phyloP scores from a whole-genome alignment of 2,888 invertebrate genomes.

The Leptopilina myrica region DNA sequence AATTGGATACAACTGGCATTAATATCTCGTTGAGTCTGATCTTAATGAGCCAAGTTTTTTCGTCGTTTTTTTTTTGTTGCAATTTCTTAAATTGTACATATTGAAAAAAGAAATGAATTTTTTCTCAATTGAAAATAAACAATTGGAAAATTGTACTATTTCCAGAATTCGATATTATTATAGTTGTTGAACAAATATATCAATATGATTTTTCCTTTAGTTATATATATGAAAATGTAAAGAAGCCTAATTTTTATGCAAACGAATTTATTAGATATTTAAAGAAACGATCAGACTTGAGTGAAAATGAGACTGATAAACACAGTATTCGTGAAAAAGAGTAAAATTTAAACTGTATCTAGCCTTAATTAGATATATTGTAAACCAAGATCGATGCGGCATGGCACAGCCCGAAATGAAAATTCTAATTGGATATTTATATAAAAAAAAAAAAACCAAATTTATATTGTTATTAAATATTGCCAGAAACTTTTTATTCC shows the following conservation, averaged over 20 bases:
- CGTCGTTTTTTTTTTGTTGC: too few relatives aligned
- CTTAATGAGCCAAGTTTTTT: slow-evolving; percentile 40
- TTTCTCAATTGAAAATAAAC: not conserved
- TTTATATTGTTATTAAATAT: not conserved
- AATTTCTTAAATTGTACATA: not conserved
- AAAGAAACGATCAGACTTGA: slow-evolving; percentile 52
- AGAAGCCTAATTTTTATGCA: slow-evolving; percentile 38
- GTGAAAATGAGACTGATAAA: slow-evolving; percentile 74
- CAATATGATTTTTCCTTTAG: slow-evolving; percentile 35
- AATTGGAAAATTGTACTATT: not conserved
- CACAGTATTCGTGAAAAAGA: slow-evolving; percentile 74
- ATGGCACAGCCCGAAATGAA: slow-evolving; percentile 55
- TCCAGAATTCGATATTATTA: slow-evolving; percentile 17
- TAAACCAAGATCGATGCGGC: slow-evolving; percentile 31
- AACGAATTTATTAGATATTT: slow-evolving; percentile 31
- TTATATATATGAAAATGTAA: not conserved
- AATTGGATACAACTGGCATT: slow-evolving; percentile 75
- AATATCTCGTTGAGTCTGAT: slow-evolving; percentile 60
- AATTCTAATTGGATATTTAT: slow-evolving; percentile 71
- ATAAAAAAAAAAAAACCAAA: slow-evolving; percentile 43
- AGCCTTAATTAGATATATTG: slow-evolving; percentile 69
- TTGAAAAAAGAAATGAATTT: not conserved
- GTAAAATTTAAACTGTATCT: slow-evolving; percentile 61
- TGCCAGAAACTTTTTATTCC: slow-evolving; percentile 5
- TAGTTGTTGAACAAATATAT: slow-evolving; percentile 37